Evolutionary conservation across 2,888 invertebrate genomes (phyloP), one percentile per base, ranked within the genome.

Genomic region (Macropis europaea): DNA sequence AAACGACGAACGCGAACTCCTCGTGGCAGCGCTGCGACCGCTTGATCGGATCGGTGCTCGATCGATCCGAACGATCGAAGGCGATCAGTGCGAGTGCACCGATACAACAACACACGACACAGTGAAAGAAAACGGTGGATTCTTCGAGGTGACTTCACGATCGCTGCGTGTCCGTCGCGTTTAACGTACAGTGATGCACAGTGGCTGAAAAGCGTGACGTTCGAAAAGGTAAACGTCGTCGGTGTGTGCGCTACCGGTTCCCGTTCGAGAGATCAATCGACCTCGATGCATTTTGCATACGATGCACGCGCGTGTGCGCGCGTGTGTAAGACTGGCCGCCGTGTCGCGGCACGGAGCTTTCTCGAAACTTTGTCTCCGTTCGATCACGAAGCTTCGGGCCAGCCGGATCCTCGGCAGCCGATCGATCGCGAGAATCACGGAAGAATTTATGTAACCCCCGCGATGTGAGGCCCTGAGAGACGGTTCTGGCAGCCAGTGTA

Each of bases 261-360:
- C 59, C 13, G 43, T 15, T 9, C 48, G 52, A 11, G 22, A 54
- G 28, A 32, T 13, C 40, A 19, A 56, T 73, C 73, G 52, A 73
- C 42, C 62, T 62, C 74, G 67, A 63, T 68, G 67, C 57, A 56
- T 71, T n/a, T 59, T 54, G 47, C 67, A 52, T 60, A 45, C 30
- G 47, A 47, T 56, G 45, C 13, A 7, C 13, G 63, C 9, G 30
- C 15, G 50, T 52, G 52, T 19, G 48, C 19, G n/a, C 56, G 22
- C 36, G 60, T 42, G 53, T 26, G 61, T 59, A 30, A 5, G 68
- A 19, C 13, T 36, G 61, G 34, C n/a, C 34, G 47, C 42, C 50
- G 57, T 24, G 40, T 36, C 17, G 13, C 36, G n/a, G n/a, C n/a
- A 9, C 32, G 47, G 34, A 57, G 34, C 17, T 30, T 57, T 59